Evolutionary conservation across 2,113 vertebrate species (phyloP).

Genomic region (Leiothrix lutea): DNA sequence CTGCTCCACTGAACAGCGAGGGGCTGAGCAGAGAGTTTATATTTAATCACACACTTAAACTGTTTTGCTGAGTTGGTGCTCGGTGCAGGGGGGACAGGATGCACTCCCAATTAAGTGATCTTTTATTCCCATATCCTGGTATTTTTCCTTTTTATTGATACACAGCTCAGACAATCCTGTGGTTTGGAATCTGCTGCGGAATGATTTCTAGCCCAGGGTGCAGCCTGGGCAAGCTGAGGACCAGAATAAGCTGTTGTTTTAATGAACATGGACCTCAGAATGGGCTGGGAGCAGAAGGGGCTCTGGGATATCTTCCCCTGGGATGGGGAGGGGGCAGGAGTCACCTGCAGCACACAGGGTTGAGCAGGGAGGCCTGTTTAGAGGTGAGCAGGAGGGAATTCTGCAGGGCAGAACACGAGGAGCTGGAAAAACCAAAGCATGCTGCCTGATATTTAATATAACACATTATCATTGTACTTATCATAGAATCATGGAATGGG

Average conservation of each 20-base stretch:
- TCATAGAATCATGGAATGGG: fast-evolving
- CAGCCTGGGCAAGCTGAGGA: background rate
- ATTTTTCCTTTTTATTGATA: background rate
- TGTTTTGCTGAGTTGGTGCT: background rate
- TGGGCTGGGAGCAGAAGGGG: background rate
- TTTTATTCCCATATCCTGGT: background rate
- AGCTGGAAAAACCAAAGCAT: background rate
- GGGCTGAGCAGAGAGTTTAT: background rate
- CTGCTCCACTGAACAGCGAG: background rate
- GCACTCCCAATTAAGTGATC: conserved; percentile 19
- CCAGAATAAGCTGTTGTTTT: background rate
- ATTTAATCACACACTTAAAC: background rate
- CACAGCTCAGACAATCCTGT: background rate
- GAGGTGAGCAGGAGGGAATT: background rate
- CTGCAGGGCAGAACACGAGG: fast-evolving
- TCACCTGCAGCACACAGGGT: background rate
- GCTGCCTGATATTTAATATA: background rate
- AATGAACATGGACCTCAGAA: background rate
- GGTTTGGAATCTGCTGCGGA: background rate
- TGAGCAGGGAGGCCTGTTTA: background rate
- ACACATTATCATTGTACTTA: background rate
- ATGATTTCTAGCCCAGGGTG: background rate
- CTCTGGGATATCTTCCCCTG: background rate
- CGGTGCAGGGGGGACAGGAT: background rate
- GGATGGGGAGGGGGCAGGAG: background rate